phyloP scores from a whole-genome alignment of 2,113 vertebrate genomes.

The Chlorocebus sabaeus region DNA sequence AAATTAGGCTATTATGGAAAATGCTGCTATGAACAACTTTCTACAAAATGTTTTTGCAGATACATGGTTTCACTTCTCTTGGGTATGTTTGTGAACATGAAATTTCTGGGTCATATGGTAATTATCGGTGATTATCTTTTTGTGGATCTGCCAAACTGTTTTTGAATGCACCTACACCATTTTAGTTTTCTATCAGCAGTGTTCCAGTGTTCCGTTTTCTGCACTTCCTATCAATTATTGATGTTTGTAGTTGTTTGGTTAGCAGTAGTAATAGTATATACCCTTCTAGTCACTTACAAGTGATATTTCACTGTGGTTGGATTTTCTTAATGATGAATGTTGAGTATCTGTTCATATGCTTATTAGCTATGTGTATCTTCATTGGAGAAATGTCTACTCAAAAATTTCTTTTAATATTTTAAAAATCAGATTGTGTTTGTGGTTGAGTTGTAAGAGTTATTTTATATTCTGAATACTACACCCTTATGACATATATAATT shows the following conservation, averaged over 20 bases:
- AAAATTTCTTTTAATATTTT: no score
- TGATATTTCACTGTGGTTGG: neutral
- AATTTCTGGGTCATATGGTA: neutral
- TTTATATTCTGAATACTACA: neutral
- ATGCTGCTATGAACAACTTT: neutral
- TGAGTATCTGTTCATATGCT: neutral
- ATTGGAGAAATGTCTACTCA: neutral
- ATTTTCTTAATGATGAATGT: neutral
- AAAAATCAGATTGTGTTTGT: neutral
- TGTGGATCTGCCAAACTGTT: neutral
- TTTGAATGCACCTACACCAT: neutral
- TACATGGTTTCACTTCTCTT: neutral
- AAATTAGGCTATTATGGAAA: neutral
- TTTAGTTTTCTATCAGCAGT: neutral
- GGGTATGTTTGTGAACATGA: neutral
- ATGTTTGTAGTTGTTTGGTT: neutral
- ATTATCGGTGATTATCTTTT: neutral
- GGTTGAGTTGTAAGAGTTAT: neutral
- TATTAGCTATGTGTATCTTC: neutral
- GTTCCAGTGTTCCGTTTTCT: neutral
- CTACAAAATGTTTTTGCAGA: neutral
- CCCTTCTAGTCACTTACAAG: neutral
- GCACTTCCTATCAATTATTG: neutral
- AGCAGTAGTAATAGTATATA: neutral
- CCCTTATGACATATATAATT: neutral